Conservation (phyloP, 2,113 vertebrate genomes). For the Cynopterus brachyotis region DNA sequence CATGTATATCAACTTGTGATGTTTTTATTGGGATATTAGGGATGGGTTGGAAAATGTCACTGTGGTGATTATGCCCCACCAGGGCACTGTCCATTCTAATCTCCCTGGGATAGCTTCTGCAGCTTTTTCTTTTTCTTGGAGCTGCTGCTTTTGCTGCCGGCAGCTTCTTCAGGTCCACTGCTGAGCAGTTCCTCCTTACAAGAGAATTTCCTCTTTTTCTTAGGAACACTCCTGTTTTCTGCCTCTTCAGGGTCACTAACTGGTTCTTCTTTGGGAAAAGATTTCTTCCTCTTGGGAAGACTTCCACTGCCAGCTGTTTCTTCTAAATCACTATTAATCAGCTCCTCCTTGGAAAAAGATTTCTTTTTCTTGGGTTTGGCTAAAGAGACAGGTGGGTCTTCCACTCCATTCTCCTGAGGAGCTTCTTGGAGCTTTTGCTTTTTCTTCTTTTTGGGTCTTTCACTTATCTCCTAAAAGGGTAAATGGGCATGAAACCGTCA, state of each 20-base stretch:
- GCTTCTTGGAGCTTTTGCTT: conserved; percentile 58
- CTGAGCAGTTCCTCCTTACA: conserved; percentile 42
- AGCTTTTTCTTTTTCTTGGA: conserved; percentile 77
- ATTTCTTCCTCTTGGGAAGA: conserved; percentile 64
- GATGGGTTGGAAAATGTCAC: background rate
- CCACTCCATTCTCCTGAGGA: conserved; percentile 82
- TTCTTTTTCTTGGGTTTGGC: conserved; percentile 85
- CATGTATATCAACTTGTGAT: background rate
- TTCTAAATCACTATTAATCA: conserved; percentile 54
- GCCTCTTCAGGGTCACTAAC: conserved; percentile 46
- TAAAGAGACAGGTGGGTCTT: conserved; percentile 17
- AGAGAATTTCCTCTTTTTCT: conserved; percentile 72
- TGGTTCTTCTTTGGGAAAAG: conserved; percentile 19
- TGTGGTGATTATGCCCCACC: too few species aligned
- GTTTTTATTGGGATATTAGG: conserved; percentile 60
- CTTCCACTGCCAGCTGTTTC: background rate
- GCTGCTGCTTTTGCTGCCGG: background rate
- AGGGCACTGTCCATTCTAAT: conserved; percentile 46
- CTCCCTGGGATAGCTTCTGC: conserved; percentile 34
- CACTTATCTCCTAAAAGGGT: conserved; percentile 53
- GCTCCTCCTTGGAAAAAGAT: conserved; percentile 64
- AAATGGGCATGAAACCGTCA: background rate
- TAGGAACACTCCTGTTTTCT: conserved; percentile 2
- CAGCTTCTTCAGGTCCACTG: conserved; percentile 48
- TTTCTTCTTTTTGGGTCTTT: conserved; percentile 86